Base-by-base conservation (phyloP, 2,113 vertebrate genomes). In the Semnopithecus entellus region DNA sequence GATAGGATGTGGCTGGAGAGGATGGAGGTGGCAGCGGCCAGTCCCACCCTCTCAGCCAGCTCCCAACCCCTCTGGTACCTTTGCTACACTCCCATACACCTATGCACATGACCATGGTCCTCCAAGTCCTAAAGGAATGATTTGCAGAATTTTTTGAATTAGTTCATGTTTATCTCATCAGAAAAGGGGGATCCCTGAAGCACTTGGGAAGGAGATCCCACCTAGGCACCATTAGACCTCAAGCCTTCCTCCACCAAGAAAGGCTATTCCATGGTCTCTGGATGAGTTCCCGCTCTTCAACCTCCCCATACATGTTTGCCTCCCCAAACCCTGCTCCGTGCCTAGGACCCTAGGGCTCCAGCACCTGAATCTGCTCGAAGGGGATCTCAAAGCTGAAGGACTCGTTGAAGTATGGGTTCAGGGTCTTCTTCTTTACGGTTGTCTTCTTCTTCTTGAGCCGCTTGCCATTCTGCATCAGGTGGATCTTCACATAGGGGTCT, bases 381-480 rank as follows among this genome's bases (percentile, higher is more conserved):
- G 99, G 99, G 97, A 99, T 99, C 99, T 99, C 99, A 76, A 99
- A 99, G 98, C 99, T 99, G 99, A 99, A 99, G 50, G 99, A 99
- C 97, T 99, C 99, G 0, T 99, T 99, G 98, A 99, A 99, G 97
- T 99, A 99, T 0, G 99, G 99, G 98, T 99, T 99, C 98, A 99
- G 97, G 2, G 99, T 99, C 98, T 99, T 99, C 98, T 99, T 99
- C 97, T 99, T 99, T 97, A 99, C 99, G 0, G 99, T 99, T 0
- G 99, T 99, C 98, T 99, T 99, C 99, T 99, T 99, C 98, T 99
- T 99, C 99, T 99, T 99, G 97, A 99, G 99, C 89, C 99, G 98
- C 98, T 99, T 99, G 52, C 99, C 99, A 0, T 99, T 99, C 98
- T 99, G 99, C 98, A 99, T 99, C 97, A 99, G 98, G 97, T 99